Evolutionary conservation across 2,113 vertebrate species (phyloP).

Genomic region (Fulmarus glacialis): DNA sequence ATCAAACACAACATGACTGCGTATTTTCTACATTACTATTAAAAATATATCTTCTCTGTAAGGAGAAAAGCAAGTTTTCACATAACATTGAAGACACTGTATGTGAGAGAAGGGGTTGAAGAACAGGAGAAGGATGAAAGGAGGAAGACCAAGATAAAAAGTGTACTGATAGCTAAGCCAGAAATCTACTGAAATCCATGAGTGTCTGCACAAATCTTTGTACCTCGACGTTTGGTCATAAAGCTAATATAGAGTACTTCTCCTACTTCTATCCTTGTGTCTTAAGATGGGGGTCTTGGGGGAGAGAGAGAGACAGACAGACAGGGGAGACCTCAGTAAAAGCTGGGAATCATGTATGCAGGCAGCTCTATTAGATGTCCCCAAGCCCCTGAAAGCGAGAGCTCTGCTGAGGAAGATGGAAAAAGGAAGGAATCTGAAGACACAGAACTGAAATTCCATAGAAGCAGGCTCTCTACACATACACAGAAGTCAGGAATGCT

Average conservation of each 20-base stretch:
- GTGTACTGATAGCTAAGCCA: not conserved
- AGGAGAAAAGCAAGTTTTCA: not conserved
- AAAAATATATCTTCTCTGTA: not conserved
- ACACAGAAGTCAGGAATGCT: not conserved
- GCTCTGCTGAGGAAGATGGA: not conserved
- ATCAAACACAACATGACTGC: not conserved
- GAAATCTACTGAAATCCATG: not conserved
- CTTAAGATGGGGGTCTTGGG: not conserved
- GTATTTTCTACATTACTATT: not conserved
- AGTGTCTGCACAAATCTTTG: not conserved
- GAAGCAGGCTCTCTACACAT: not conserved
- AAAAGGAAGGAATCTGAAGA: not conserved
- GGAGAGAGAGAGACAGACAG: not conserved
- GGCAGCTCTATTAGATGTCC: not conserved
- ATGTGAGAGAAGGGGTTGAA: not conserved
- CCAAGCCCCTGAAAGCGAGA: not conserved
- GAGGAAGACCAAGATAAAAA: not conserved
- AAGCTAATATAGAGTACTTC: not conserved
- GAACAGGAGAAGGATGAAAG: not conserved
- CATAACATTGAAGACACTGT: not conserved
- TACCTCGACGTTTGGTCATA: not conserved
- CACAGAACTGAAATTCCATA: not conserved
- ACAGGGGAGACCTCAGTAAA: not conserved
- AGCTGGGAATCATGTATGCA: not conserved
- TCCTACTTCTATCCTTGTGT: not conserved